These are phyloP conservation scores for Rhagonycha lutea DNA, from an alignment of 2,888 invertebrate genomes.

Conservation along the genomic window DNA sequence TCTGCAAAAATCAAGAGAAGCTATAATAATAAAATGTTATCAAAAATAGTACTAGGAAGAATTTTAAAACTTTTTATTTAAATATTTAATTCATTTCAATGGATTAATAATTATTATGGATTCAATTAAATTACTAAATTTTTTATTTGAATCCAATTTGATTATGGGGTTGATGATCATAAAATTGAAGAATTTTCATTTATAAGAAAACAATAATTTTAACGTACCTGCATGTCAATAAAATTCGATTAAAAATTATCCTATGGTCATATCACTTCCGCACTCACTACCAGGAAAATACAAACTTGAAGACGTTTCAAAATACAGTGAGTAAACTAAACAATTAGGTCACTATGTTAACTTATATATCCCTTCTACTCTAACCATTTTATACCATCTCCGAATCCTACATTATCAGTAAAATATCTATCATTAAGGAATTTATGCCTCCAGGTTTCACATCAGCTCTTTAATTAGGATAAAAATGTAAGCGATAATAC, in stretches of 20 bases:
- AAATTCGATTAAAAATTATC: slow-evolving; percentile 8
- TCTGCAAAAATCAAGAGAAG: not conserved
- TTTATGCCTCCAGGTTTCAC: slow-evolving; percentile 20
- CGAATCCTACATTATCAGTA: slow-evolving; percentile 26
- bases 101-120: too few species aligned
- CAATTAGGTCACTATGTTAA: slow-evolving; percentile 54
- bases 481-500: not conserved
- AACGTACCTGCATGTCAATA: slow-evolving; percentile 17
- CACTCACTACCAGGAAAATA: slow-evolving; percentile 21
- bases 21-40: not conserved
- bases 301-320: slow-evolving; percentile 25
- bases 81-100: too few species aligned
- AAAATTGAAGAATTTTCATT: not conserved
- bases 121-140: not conserved
- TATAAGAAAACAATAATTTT: not conserved
- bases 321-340: slow-evolving; percentile 47
- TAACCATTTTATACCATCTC: slow-evolving; percentile 29
- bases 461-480: slow-evolving; percentile 16
- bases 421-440: slow-evolving; percentile 30
- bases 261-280: slow-evolving; percentile 23
- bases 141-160: not conserved
- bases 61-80: too few species aligned
- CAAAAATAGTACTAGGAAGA: too few species aligned
- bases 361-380: slow-evolving; percentile 67
- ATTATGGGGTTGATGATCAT: not conserved